Conservation (phyloP, 2,113 vertebrate species). For the Haplotaxodon microlepis region DNA sequence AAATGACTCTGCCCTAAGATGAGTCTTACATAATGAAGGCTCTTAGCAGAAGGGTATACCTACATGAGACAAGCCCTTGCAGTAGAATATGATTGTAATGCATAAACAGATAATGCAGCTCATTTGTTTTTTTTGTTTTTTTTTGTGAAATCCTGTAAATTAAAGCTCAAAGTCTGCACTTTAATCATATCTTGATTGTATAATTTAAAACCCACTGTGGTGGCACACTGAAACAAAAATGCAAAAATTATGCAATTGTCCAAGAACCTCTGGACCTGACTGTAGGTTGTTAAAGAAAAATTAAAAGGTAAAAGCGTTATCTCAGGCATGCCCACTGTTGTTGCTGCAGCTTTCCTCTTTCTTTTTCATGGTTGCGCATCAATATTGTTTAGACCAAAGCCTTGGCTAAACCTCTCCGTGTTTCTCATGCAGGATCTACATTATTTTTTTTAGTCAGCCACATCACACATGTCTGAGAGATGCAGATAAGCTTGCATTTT, state of each 20-base stretch:
- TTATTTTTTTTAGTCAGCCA: background rate
- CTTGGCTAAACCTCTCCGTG: background rate
- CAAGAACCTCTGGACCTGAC: background rate
- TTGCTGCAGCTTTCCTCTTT: background rate
- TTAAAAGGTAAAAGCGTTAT: background rate
- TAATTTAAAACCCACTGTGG: background rate
- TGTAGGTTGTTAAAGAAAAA: background rate
- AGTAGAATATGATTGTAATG: background rate
- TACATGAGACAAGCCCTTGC: background rate
- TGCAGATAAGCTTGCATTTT: background rate
- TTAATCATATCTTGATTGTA: background rate
- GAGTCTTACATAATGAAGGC: background rate
- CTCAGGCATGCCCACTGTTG: background rate
- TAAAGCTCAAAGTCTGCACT: background rate
- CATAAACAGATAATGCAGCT: background rate
- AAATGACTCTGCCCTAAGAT: background rate
- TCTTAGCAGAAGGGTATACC: background rate
- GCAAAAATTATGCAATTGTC: background rate
- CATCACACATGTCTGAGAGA: background rate
- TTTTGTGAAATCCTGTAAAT: background rate
- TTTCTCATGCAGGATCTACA: background rate
- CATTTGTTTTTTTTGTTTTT: rapidly evolving
- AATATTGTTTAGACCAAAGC: background rate
- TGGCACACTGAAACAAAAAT: background rate
- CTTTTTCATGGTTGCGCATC: background rate